A percentile compares a stretch with the other conserved stretches of the same genome.
These are phyloP conservation scores for Podilymbus podiceps DNA, from an alignment of 2,113 vertebrate genomes.

Conservation along the genomic window DNA sequence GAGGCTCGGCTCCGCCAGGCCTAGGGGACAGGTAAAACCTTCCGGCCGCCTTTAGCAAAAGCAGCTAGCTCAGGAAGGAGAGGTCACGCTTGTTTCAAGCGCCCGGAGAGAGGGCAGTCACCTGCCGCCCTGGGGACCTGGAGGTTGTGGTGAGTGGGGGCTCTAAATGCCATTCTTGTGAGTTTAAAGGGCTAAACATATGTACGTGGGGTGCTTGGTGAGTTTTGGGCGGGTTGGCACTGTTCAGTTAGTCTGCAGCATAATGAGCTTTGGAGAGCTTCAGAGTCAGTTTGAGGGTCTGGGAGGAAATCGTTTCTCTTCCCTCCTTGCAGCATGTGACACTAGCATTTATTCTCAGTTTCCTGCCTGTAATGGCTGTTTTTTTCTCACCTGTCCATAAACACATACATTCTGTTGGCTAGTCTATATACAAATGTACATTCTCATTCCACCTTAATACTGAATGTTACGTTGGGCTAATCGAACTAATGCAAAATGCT, in stretches of 20 bases:
- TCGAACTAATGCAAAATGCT: neutral
- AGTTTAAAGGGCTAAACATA: neutral
- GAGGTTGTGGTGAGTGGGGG: slow-evolving; percentile 48
- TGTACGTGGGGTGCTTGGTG: neutral
- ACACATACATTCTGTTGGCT: neutral
- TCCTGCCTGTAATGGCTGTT: neutral
- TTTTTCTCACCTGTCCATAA: neutral
- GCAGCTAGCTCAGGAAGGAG: slow-evolving; percentile 16
- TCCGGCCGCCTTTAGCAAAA: neutral
- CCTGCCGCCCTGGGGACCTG: neutral
- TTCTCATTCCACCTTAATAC: neutral
- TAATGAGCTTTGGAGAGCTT: neutral
- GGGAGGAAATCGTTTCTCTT: neutral
- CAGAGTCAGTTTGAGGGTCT: neutral
- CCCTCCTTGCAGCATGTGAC: neutral
- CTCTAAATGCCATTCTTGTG: neutral
- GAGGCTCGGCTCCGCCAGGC: neutral
- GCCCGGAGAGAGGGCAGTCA: neutral
- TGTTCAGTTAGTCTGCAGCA: neutral
- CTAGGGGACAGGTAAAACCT: neutral
- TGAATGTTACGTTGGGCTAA: neutral
- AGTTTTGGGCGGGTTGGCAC: neutral
- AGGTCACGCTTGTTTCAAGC: neutral
- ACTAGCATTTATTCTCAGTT: neutral
- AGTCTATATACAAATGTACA: accelerated